Evolutionary conservation across 2,888 invertebrate species (phyloP), one percentile per base, ranked within the genome.

Genomic region (Drepanosiphum platanoidis): DNA sequence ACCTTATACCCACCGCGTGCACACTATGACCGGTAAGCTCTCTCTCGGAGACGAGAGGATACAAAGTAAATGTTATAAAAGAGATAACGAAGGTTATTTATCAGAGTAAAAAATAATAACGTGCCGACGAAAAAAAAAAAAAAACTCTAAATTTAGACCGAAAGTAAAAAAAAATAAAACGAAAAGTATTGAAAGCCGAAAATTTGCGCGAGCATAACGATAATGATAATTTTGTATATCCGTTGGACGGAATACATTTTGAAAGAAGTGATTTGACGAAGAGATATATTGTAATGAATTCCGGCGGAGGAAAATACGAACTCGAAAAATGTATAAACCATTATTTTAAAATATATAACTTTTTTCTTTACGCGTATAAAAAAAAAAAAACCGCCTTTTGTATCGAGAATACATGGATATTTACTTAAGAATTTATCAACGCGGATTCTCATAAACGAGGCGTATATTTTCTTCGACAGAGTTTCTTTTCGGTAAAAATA

Each of bases 11-110:
- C n/a, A n/a, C n/a, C n/a, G n/a, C n/a, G n/a, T n/a, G n/a, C n/a
- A n/a, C n/a, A n/a, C n/a, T n/a, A n/a, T n/a, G n/a, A n/a, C n/a
- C n/a, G n/a, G n/a, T n/a, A n/a, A n/a, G n/a, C n/a, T n/a, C n/a
- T n/a, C n/a, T n/a, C n/a, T n/a, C n/a, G n/a, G n/a, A n/a, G n/a
- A n/a, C n/a, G n/a, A n/a, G 18, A 36, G 9, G 13, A 1, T 18
- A 36, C 27, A 77, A 36, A 61, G 77, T 61, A 30, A 77, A 77
- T 61, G 18, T 77, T 30, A 77, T 18, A 64, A 13, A 64, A 64
- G 27, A 61, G 77, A 77, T 77, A 77, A 64, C 36, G 61, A 64
- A 39, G 61, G 30, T 77, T 30, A 77, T 77, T 77, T 77, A 77
- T 77, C 1, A 0, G 30, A 39, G 11, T 27, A 77, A 77, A 39